Conservation (phyloP, 2,113 vertebrate species). For the Promerops cafer region DNA sequence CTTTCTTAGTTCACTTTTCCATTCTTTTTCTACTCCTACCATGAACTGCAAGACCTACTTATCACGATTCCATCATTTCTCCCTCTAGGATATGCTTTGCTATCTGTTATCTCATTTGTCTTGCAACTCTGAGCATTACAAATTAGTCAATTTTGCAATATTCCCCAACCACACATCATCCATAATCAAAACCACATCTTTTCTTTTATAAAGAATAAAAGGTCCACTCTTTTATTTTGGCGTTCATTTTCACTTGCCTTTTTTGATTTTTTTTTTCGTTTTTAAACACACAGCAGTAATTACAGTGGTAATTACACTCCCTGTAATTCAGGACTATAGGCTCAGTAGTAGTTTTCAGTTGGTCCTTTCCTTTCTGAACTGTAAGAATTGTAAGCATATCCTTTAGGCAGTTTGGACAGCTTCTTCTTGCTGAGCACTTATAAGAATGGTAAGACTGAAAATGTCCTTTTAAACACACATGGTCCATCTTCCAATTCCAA, state of each 20-base stretch:
- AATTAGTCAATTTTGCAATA: not conserved
- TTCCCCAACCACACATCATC: not conserved
- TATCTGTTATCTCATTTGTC: not conserved
- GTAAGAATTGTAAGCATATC: not conserved
- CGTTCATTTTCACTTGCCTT: not conserved
- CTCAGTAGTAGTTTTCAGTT: not conserved
- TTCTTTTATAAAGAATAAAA: not conserved
- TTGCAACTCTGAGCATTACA: not conserved
- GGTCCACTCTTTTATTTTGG: not conserved
- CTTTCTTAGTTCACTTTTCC: not conserved
- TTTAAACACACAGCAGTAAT: not conserved
- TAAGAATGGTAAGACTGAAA: not conserved
- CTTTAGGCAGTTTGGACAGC: not conserved
- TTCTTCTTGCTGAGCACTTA: not conserved
- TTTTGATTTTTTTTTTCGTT: not conserved
- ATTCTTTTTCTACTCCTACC: not conserved
- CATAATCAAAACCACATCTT: accelerated
- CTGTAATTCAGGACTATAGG: not conserved
- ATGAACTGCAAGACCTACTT: not conserved
- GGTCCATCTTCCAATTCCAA: not conserved
- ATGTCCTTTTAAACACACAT: not conserved
- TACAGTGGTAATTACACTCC: not conserved
- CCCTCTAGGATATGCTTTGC: not conserved
- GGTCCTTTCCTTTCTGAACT: not conserved
- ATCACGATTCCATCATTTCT: not conserved